Evolutionary conservation across 2,888 invertebrate genomes (phyloP).

Genomic region (Cinara cedri): DNA sequence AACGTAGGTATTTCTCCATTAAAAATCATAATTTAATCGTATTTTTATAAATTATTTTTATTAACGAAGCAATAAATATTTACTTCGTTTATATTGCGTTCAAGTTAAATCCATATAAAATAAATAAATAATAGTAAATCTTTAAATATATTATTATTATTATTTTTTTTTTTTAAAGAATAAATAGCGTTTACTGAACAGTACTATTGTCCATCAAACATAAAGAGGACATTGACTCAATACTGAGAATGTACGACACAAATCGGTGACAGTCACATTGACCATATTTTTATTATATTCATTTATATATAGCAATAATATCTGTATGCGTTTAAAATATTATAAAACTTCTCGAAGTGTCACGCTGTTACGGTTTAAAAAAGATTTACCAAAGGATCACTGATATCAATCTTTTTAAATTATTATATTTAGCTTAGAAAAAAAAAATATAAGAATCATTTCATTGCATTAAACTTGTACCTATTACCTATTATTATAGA

Average conservation of each 20-base stretch:
- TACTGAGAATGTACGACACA: not conserved
- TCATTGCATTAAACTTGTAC: no score
- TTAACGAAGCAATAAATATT: not conserved
- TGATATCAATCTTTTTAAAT: no score
- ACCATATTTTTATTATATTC: not conserved
- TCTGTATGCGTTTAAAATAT: no score
- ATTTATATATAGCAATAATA: not conserved
- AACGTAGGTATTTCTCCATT: no score
- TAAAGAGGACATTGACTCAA: slow-evolving; percentile 38
- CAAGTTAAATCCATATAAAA: not conserved
- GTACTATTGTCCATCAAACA: not conserved
- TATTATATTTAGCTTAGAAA: no score
- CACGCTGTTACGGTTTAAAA: no score
- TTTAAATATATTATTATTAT: not conserved
- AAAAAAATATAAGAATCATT: no score
- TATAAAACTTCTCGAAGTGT: no score
- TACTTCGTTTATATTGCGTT: not conserved
- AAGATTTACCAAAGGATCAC: no score
- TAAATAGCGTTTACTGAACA: not conserved
- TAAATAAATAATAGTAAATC: not conserved
- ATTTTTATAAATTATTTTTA: not conserved
- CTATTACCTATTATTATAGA: no score
- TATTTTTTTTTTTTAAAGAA: not conserved
- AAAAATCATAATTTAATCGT: no score
- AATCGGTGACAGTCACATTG: slow-evolving; percentile 8